Conservation (phyloP, 2,797 vertebrate species). For the Uromys caudimaculatus region DNA sequence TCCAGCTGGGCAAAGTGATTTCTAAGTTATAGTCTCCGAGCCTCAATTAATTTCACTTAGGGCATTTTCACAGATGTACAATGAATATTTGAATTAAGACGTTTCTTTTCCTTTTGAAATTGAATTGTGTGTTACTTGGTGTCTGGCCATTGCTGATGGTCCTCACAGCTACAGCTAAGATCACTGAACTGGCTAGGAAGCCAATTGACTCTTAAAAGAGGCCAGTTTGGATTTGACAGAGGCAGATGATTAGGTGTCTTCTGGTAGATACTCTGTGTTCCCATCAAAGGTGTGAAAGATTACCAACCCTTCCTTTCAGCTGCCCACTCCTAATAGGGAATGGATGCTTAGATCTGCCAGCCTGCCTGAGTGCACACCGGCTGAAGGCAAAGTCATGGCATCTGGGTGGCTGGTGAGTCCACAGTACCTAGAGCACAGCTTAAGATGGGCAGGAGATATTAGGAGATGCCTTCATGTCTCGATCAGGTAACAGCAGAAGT, state of each 20-base stretch:
- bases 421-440: not conserved
- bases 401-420: not conserved
- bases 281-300: slow-evolving; percentile 63
- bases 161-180: slow-evolving; percentile 85
- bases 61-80: slow-evolving; percentile 84
- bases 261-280: slow-evolving; percentile 80
- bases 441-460: not conserved
- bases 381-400: not conserved
- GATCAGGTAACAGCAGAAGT: not conserved
- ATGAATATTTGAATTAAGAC: slow-evolving; percentile 86
- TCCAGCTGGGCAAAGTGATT: slow-evolving; percentile 81
- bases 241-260: slow-evolving; percentile 82
- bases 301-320: slow-evolving; percentile 47
- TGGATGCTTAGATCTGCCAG: not conserved
- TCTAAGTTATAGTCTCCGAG: slow-evolving; percentile 84
- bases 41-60: slow-evolving; percentile 86
- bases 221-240: slow-evolving; percentile 85
- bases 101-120: slow-evolving; percentile 83
- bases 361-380: not conserved
- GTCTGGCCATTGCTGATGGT: slow-evolving; percentile 84
- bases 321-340: slow-evolving; percentile 26
- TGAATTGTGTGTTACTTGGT: slow-evolving; percentile 84
- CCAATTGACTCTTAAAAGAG: slow-evolving; percentile 87
- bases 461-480: not conserved
- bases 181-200: slow-evolving; percentile 87